These are phyloP conservation scores for Drosophila putrida DNA, from an alignment of 2,888 invertebrate species.

Conservation along the genomic window DNA sequence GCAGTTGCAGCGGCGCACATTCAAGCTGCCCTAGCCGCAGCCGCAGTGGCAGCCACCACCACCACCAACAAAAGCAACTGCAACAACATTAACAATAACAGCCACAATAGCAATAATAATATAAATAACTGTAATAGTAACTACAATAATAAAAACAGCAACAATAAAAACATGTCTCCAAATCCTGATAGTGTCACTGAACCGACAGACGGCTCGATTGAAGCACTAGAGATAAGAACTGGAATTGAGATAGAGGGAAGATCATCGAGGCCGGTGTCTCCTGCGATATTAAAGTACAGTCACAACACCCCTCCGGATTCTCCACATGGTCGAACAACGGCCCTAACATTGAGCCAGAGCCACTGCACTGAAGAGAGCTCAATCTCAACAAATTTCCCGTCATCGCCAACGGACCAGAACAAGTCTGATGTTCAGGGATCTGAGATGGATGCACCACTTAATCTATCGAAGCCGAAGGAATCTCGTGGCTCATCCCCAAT, in stretches of 20 bases:
- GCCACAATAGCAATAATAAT: constrained; percentile 47
- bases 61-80: constrained; percentile 10
- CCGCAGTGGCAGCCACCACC: constrained; percentile 71
- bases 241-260: constrained; percentile 6
- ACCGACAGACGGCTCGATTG: constrained; percentile 9
- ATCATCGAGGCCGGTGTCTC: constrained; percentile 33
- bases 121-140: constrained; percentile 6
- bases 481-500: constrained; percentile 86
- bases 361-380: constrained; percentile 22
- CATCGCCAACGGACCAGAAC: constrained; percentile 37
- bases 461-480: constrained; percentile 94
- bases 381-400: constrained; percentile 35
- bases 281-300: constrained; percentile 41
- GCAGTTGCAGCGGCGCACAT: constrained; percentile 91
- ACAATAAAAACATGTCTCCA: constrained; percentile 2
- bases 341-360: constrained; percentile 7
- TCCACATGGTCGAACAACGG: constrained; percentile 37
- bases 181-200: constrained; percentile 19
- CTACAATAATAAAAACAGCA: constrained; percentile 8
- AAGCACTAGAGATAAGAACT: constrained; percentile 3
- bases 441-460: constrained; percentile 93
- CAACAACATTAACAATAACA: constrained; percentile 31
- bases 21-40: constrained; percentile 84
- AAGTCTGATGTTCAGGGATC: constrained; percentile 87
- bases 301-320: constrained; percentile 71